Base-by-base conservation (phyloP, 1,140 invertebrate genomes). In the Chrysomallon squamiferum region DNA sequence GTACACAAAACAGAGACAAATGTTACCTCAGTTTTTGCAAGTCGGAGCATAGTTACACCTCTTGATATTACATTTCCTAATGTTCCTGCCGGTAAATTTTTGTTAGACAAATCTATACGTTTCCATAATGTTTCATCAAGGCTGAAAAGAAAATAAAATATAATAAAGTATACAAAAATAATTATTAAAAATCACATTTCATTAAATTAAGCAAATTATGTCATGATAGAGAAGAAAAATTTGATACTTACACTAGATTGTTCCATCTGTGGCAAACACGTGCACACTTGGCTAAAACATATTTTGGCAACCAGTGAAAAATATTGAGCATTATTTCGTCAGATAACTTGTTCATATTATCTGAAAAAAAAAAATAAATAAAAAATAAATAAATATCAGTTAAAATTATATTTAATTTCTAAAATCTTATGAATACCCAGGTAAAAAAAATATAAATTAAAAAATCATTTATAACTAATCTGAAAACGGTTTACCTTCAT, bases 241-340 rank as follows among this genome's bases (percentile, higher is more conserved):
- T n/a, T 18, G 2, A 54, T 59, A 76, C 77, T 79, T 90, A 90
- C 25, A 90, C 89, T 69, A 95, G 87, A 75, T 90, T 87, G 79
- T 90, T 88, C 91, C 91, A 93, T 71, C 90, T 88, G 84, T 85
- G 88, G 76, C 90, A 92, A 2, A 93, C 91, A 64, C 88, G 83
- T 62, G 90, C 89, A 79, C 91, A 90, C 71, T 89, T 88, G 47
- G 90, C 88, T 52, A 95, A 84, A 15, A 90, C 89, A 69, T 89
- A 88, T 77, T 93, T 94, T 7, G 93, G 91, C 47, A 96, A 85
- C 90, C 90, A 93, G 74, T 90, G 89, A 65, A 95, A 91, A 41
- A 96, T 91, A 70, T 90, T 88, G n/a, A 95, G 82, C 20, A 95
- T 88, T 65, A 95, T 89, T 84, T 95, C 93, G 86, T 95, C 94